Evolutionary conservation across 2,113 vertebrate species (phyloP), one percentile per base, ranked within the genome.

Genomic region (Chitala chitala): DNA sequence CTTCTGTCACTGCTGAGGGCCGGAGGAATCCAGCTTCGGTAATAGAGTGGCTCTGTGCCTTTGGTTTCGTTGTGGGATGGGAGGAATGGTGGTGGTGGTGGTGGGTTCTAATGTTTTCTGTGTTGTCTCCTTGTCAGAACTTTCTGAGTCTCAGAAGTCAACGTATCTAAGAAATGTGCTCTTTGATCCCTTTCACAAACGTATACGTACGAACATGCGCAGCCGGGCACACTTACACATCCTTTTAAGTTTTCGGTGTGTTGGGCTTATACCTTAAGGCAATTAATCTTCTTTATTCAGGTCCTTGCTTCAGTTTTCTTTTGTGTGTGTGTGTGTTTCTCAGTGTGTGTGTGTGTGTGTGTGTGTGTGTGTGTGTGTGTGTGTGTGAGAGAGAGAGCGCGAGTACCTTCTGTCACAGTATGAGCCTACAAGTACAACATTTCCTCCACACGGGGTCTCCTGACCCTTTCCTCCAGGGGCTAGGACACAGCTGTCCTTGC

Each of bases 341-440:
- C n/a, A n/a, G n/a, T n/a, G n/a, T n/a, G n/a, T n/a, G n/a, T n/a
- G 61, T 10, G 20, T 63, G 33, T n/a, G 20, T 5, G 22, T 63
- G 29, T 51, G n/a, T 74, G 20, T 74, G 59, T 72, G 26, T 72
- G 53, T 64, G 24, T 59, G 36, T 69, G n/a, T 48, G 69, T 56
- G 55, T 26, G 63, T 50, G n/a, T n/a, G n/a, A n/a, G n/a, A n/a
- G n/a, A n/a, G n/a, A n/a, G n/a, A n/a, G 59, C 29, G 38, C n/a
- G 5, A 38, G n/a, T 59, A 63, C 33, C 31, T 71, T 64, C 50
- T 40, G 40, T 70, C 22, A 48, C 22, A 54, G 26, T 22, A 53
- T 40, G 12, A 22, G 29, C 24, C 12, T 13, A 68, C 40, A 68
- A 40, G 38, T 26, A 10, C 33, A 42, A 42, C n/a, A 17, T 64